phyloP scores from a whole-genome alignment of 2,888 invertebrate genomes.

The Hypena proboscidalis region DNA sequence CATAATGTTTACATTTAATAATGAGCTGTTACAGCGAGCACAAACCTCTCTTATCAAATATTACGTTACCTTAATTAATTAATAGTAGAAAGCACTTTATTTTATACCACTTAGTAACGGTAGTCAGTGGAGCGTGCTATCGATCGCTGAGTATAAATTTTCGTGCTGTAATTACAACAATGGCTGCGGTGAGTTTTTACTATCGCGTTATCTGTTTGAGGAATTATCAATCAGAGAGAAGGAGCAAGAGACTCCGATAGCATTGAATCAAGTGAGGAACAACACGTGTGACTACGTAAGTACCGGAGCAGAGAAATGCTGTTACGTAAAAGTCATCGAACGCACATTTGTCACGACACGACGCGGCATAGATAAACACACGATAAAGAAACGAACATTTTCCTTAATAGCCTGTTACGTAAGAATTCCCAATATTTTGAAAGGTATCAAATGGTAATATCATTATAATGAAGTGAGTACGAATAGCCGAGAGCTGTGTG shows the following conservation, averaged over 20 bases:
- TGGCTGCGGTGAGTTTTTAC: too few species aligned
- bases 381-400: conserved; percentile 11
- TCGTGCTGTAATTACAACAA: too few species aligned
- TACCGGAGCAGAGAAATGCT: background rate
- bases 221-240: too few species aligned
- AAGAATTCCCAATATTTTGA: conserved; percentile 2
- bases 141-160: too few species aligned
- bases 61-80: too few species aligned
- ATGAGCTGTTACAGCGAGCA: background rate
- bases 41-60: background rate
- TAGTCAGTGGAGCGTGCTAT: too few species aligned
- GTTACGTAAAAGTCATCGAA: conserved; percentile 8
- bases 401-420: conserved; percentile 10
- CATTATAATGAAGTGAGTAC: conserved; percentile 5
- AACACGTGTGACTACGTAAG: background rate
- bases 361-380: too few species aligned
- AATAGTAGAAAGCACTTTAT: too few species aligned
- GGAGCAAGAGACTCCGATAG: background rate
- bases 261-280: background rate
- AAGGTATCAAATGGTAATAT: conserved; percentile 3
- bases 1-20: background rate
- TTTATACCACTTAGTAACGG: too few species aligned
- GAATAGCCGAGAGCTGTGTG: too few species aligned
- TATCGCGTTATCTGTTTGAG: too few species aligned
- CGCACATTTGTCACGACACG: conserved; percentile 30